Evolutionary conservation across 2,888 invertebrate species (phyloP), one percentile per base, ranked within the genome.

Genomic region (Thelaira solivaga): DNA sequence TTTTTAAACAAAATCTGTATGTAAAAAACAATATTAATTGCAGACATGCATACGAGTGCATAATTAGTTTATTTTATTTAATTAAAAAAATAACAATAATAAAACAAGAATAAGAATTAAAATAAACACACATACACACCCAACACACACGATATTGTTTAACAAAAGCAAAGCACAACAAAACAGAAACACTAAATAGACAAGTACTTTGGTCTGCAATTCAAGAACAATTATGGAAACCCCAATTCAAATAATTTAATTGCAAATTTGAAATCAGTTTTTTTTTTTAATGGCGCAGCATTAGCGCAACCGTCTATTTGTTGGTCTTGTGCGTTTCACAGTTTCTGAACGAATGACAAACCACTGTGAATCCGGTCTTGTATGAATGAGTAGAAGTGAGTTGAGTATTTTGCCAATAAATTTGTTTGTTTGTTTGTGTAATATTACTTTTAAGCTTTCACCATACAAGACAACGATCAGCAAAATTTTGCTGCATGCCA

Each of bases 301-400:
- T 2, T 51, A 11, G 69, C 49, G 59, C 22, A 13, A 10, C 34
- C n/a, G 55, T 55, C 8, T 45, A 11, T 11, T 22, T 41, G 47
- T 7, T 18, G 39, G 51, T 61, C 61, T 61, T 26, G 49, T 43
- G 18, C 8, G 24, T 16, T 34, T 22, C 24, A 61, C 51, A 24
- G 51, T 43, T 61, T 61, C 47, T 61, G 22, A 71, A 61, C 61
- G 43, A 71, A 18, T 71, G 51, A 71, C 49, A 61, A 61, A 34
- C 24, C 61, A 71, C 51, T 22, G 8, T 41, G 8, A 43, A 51
- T 71, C 18, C 24, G 61, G 43, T 61, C 61, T 71, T 51, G 39
- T 61, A 43, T 51, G 51, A 61, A 61, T 13, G 51, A n/a, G n/a
- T n/a, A n/a, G 4, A 16, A 49, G 59, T 57, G 29, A 20, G 51